A percentile compares a stretch with the other conserved stretches of the same genome.
Evolutionary conservation across 2,888 invertebrate genomes (phyloP).

Genomic region (Hipparchia semele): DNA sequence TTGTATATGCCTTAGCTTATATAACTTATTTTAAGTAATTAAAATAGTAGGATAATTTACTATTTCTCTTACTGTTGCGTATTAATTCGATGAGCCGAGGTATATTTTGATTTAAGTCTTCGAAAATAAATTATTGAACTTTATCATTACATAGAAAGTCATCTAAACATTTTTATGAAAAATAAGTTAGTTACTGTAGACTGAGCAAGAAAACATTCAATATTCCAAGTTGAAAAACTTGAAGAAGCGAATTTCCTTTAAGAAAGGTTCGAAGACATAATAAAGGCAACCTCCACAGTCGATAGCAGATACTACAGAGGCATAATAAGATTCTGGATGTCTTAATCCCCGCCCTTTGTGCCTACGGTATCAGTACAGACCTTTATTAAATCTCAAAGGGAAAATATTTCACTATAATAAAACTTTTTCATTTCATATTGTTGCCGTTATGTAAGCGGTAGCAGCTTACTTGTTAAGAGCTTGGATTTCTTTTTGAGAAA

Average conservation of each 20-base stretch:
- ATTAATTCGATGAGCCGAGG: too few species aligned
- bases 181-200: background rate
- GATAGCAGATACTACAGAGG: background rate
- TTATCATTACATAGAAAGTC: too few species aligned
- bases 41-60: too few species aligned
- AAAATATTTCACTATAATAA: background rate
- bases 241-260: slow-evolving; percentile 4
- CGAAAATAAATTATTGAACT: too few species aligned
- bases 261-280: slow-evolving; percentile 10
- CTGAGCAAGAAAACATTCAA: background rate
- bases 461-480: too few species aligned
- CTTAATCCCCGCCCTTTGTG: slow-evolving; percentile 5
- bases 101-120: too few species aligned
- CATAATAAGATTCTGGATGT: background rate
- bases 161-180: too few species aligned
- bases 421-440: background rate
- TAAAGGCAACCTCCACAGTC: background rate
- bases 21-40: too few species aligned
- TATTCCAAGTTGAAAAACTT: background rate
- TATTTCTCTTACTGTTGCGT: too few species aligned
- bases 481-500: too few species aligned
- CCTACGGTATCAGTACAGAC: background rate
- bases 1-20: too few species aligned
- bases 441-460: too few species aligned
- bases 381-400: background rate